Conservation (phyloP, 2,888 invertebrate genomes). For the Nycteola revayana region DNA sequence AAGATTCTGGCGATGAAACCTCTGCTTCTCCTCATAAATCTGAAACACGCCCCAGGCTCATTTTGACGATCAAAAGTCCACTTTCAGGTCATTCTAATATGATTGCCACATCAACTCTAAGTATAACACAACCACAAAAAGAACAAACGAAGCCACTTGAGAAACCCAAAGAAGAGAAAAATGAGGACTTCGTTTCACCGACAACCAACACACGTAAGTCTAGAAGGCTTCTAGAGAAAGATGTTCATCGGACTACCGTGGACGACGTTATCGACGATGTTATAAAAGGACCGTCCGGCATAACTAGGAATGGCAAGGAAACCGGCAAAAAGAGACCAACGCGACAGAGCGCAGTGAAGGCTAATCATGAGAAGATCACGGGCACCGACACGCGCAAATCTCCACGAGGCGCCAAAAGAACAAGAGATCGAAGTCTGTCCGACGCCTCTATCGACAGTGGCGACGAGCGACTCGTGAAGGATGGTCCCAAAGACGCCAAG, state of each 20-base stretch:
- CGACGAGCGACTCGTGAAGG: slow-evolving; percentile 76
- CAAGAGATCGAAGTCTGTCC: slow-evolving; percentile 84
- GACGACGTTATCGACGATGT: slow-evolving; percentile 96
- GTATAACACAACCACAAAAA: slow-evolving; percentile 58
- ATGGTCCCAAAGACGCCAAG: slow-evolving; percentile 50
- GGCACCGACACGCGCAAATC: slow-evolving; percentile 81
- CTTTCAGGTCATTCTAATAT: slow-evolving; percentile 67
- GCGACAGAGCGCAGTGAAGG: slow-evolving; percentile 73
- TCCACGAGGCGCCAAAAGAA: slow-evolving; percentile 83
- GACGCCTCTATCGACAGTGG: slow-evolving; percentile 85
- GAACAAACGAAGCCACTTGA: slow-evolving; percentile 56
- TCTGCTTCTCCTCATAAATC: slow-evolving; percentile 62
- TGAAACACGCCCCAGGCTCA: slow-evolving; percentile 87
- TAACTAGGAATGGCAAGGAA: slow-evolving; percentile 49
- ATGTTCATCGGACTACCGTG: slow-evolving; percentile 87
- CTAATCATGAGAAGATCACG: slow-evolving; percentile 43
- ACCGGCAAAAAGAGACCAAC: slow-evolving; percentile 77
- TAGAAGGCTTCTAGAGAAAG: slow-evolving; percentile 89
- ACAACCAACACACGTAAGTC: slow-evolving; percentile 90
- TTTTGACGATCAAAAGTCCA: slow-evolving; percentile 91
- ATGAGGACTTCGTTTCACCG: slow-evolving; percentile 84
- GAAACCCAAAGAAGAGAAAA: slow-evolving; percentile 70
- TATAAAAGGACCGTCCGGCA: slow-evolving; percentile 83
- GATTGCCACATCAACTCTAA: slow-evolving; percentile 64
- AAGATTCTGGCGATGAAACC: slow-evolving; percentile 92